phyloP scores from a whole-genome alignment of 2,888 invertebrate species.

The Celastrina argiolus region DNA sequence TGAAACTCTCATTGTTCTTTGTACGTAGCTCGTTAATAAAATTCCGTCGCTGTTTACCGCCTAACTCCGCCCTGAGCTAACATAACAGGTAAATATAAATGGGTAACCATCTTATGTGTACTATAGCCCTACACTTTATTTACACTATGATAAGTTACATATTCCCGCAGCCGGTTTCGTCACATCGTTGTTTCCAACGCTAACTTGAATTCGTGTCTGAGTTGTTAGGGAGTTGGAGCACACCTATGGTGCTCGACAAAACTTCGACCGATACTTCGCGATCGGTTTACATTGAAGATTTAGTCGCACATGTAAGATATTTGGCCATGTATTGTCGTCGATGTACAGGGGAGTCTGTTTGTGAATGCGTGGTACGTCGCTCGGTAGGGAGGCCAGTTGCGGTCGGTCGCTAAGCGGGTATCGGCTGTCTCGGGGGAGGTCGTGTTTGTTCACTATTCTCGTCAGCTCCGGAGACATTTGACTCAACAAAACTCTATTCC shows the following conservation, averaged over 20 bases:
- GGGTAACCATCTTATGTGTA: slow-evolving; percentile 31
- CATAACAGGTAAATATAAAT: slow-evolving; percentile 47
- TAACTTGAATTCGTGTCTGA: slow-evolving; percentile 57
- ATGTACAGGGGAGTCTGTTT: slow-evolving; percentile 24
- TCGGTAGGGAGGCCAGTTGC: slow-evolving; percentile 31
- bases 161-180: slow-evolving; percentile 25
- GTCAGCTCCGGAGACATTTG: slow-evolving; percentile 36
- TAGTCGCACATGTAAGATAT: not conserved
- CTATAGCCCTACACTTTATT: slow-evolving; percentile 30
- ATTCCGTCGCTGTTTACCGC: slow-evolving; percentile 44
- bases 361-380: slow-evolving; percentile 5
- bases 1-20: slow-evolving; percentile 41
- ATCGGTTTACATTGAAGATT: slow-evolving; percentile 27
- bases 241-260: slow-evolving; percentile 31
- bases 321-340: slow-evolving; percentile 5
- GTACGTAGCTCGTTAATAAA: slow-evolving; percentile 40
- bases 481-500: slow-evolving; percentile 36
- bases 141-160: slow-evolving; percentile 31
- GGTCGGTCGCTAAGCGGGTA: slow-evolving; percentile 40
- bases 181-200: slow-evolving; percentile 41
- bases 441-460: slow-evolving; percentile 37
- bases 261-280: slow-evolving; percentile 6
- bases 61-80: slow-evolving; percentile 45
- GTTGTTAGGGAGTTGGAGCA: slow-evolving; percentile 49
- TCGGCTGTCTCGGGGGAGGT: slow-evolving; percentile 49